phyloP scores from a whole-genome alignment of 2,797 vertebrate genomes.

The Macropus fuliginosus region DNA sequence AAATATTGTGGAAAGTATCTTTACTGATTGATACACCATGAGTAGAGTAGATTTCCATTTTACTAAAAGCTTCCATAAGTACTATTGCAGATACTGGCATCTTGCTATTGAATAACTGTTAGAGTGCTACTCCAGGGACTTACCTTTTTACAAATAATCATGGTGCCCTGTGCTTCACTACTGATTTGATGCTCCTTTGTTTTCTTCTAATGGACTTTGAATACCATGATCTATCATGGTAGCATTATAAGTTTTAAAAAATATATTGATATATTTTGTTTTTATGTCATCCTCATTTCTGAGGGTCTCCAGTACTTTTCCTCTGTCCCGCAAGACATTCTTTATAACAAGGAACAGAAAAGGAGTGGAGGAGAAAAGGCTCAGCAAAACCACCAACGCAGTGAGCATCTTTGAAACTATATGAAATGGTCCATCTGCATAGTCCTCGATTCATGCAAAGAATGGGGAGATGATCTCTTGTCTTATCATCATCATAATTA shows the following conservation, averaged over 20 bases:
- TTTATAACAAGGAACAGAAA: background rate
- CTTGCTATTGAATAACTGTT: background rate
- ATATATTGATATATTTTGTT: background rate
- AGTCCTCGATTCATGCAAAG: background rate
- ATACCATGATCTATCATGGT: background rate
- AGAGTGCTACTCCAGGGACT: background rate
- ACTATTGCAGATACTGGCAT: background rate
- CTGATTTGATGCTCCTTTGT: background rate
- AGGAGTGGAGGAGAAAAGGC: background rate
- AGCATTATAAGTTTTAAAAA: background rate
- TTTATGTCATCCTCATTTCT: background rate
- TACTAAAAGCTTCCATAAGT: background rate
- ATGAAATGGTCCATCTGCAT: background rate
- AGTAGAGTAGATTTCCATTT: background rate
- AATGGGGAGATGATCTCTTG: background rate
- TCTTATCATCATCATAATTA: background rate
- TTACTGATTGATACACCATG: background rate
- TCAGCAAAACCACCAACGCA: background rate
- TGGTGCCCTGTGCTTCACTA: background rate
- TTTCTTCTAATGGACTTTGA: background rate
- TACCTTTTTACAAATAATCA: background rate
- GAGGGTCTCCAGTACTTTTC: background rate
- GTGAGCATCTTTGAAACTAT: background rate
- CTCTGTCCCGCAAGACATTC: background rate
- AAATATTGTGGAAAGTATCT: background rate